Evolutionary conservation across 2,888 invertebrate species (phyloP).

Genomic region (Mesorhabditis belari): DNA sequence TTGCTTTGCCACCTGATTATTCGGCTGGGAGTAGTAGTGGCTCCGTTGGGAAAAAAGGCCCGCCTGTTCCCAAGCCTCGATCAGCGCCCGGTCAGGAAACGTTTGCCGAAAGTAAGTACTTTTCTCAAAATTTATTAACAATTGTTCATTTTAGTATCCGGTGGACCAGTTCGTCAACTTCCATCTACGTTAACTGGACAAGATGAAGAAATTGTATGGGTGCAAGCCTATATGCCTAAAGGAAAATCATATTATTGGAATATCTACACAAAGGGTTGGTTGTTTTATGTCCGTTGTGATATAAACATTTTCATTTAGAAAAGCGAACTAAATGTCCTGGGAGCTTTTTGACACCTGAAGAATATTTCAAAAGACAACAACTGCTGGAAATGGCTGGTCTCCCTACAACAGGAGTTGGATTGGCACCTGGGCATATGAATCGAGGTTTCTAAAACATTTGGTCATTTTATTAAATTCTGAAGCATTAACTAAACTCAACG

Average conservation of each 20-base stretch:
- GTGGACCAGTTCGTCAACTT: not conserved
- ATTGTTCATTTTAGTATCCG: not conserved
- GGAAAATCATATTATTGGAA: not conserved
- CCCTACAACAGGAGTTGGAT: too few relatives aligned
- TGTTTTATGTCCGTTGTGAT: too few relatives aligned
- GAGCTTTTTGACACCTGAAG: not conserved
- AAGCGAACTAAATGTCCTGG: not conserved
- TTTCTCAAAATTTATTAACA: not conserved
- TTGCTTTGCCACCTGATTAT: too few relatives aligned
- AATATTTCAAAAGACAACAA: not conserved
- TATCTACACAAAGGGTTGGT: not conserved
- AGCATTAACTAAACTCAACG: too few relatives aligned
- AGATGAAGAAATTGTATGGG: not conserved
- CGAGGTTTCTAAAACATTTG: too few relatives aligned
- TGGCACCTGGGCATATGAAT: too few relatives aligned
- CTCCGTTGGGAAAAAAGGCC: too few relatives aligned
- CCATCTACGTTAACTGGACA: not conserved
- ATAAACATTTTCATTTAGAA: not conserved
- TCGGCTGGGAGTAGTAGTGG: too few relatives aligned
- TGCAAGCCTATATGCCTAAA: not conserved
- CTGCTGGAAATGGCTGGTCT: not conserved
- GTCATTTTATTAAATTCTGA: too few relatives aligned
- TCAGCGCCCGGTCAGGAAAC: not conserved
- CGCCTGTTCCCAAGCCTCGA: too few relatives aligned
- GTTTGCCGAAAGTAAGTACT: not conserved